Conservation (phyloP, 2,113 vertebrate genomes). For the Haliaeetus leucogaster region DNA sequence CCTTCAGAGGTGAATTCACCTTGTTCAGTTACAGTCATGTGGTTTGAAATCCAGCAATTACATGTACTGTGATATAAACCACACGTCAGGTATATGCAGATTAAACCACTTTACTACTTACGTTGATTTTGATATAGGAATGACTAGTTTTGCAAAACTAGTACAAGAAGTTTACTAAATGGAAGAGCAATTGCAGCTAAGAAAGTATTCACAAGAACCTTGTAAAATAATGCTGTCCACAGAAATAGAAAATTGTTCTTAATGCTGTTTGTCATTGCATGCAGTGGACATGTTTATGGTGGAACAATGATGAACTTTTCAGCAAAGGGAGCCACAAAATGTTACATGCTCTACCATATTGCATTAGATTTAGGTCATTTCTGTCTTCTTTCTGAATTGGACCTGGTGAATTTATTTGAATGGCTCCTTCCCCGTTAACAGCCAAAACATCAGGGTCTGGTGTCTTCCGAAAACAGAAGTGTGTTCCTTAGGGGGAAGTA, state of each 20-base stretch:
- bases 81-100: neutral
- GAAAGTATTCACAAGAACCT: neutral
- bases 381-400: neutral
- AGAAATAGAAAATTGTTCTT: neutral
- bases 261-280: neutral
- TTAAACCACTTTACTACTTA: neutral
- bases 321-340: neutral
- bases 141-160: neutral
- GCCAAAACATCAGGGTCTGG: neutral
- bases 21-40: neutral
- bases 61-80: neutral
- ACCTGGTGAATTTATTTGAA: neutral
- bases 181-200: neutral
- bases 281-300: neutral
- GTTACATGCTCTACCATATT: neutral
- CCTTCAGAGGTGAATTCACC: neutral
- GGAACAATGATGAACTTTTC: neutral
- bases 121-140: neutral
- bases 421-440: neutral
- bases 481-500: neutral
- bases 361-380: neutral
- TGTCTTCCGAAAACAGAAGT: neutral
- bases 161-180: neutral
- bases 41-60: neutral
- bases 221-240: fast-evolving